Conservation (phyloP, 1,140 invertebrate genomes). For the Leptopilina boulardi region DNA sequence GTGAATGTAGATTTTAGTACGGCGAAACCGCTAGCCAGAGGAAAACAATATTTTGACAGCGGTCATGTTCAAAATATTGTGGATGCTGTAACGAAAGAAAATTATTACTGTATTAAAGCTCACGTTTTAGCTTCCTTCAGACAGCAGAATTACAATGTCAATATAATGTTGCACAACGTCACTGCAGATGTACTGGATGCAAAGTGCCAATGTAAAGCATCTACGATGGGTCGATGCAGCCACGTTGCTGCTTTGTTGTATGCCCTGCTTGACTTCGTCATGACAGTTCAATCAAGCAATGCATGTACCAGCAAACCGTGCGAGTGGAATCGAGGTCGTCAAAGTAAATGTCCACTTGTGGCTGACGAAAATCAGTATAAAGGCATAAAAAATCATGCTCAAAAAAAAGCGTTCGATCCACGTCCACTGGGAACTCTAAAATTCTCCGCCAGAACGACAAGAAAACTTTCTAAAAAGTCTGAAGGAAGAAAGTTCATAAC, state of each 20-base stretch:
- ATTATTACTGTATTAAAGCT: constrained; percentile 29
- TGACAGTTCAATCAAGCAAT: not conserved
- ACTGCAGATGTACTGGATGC: constrained; percentile 18
- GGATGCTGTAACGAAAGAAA: not conserved
- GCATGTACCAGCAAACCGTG: constrained; percentile 35
- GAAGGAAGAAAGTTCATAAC: not conserved
- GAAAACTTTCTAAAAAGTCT: not conserved
- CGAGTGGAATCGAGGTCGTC: constrained; percentile 16
- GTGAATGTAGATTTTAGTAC: constrained; percentile 4
- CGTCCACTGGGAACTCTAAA: not conserved
- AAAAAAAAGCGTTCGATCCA: not conserved
- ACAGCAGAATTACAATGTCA: not conserved
- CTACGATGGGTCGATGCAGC: constrained; percentile 36
- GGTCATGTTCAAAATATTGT: constrained; percentile 8
- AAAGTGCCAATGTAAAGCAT: constrained; percentile 38
- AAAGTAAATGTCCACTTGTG: constrained; percentile 27
- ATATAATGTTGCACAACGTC: constrained; percentile 16
- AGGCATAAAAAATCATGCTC: not conserved
- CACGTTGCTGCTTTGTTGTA: constrained; percentile 36
- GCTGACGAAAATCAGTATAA: constrained; percentile 34
- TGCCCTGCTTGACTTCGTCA: not conserved
- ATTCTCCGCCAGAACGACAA: not conserved
- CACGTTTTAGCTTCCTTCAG: constrained; percentile 22
- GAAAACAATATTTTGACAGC: constrained; percentile 21
- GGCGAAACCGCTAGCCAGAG: not conserved